These are phyloP conservation scores for Steromphala cineraria DNA, from an alignment of 2,888 invertebrate species.

Conservation along the genomic window DNA sequence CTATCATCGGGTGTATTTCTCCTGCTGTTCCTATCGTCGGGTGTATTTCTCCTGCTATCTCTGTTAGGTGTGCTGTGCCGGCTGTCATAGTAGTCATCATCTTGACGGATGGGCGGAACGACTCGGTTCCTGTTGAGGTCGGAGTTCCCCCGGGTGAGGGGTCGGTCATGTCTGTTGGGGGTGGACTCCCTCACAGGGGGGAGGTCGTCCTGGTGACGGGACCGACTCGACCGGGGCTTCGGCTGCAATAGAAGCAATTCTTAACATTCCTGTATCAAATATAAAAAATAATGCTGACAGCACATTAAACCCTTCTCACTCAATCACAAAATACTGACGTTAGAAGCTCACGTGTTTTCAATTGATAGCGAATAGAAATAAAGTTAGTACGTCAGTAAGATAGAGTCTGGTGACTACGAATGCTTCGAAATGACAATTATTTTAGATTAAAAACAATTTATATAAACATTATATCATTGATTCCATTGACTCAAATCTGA, in stretches of 20 bases:
- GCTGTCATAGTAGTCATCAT: background rate
- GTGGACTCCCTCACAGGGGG: slow-evolving; percentile 4
- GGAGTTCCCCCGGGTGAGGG: background rate
- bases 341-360: no score
- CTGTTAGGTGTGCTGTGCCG: background rate
- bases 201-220: background rate
- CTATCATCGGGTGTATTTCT: background rate
- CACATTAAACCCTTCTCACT: no score
- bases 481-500: no score
- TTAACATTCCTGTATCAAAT: no score
- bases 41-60: background rate
- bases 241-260: background rate
- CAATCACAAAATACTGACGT: no score
- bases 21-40: background rate
- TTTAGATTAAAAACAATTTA: no score
- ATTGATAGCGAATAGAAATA: no score
- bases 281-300: no score
- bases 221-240: background rate
- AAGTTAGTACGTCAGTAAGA: no score
- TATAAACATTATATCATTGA: no score
- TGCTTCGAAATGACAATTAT: no score
- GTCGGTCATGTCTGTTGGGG: background rate
- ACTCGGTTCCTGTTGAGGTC: slow-evolving; percentile 13
- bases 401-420: no score
- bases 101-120: slow-evolving; percentile 12